Base-by-base conservation (phyloP, 2,888 invertebrate species). In the Lamellibrachia columna region DNA sequence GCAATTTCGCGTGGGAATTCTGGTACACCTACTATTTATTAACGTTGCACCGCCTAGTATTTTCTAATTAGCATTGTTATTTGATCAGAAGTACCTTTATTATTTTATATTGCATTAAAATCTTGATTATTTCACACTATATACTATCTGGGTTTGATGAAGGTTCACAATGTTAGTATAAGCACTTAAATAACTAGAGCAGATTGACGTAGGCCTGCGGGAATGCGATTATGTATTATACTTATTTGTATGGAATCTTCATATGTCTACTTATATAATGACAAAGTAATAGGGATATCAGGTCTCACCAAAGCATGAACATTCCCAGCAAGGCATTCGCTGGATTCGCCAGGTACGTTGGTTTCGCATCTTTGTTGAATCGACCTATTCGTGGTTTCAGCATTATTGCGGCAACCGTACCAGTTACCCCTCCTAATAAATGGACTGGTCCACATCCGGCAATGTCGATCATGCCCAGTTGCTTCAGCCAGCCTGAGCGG, bases 401-500 rank as follows among this genome's bases (percentile, higher is more conserved):
- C 90, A 96, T 93, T 7, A 95, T 28, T 0, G 96, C 95, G 8
- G 96, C 96, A 28, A 96, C 95, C 52, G 96, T 94, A 2, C 95
- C 96, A 1, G 96, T 95, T 15, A 95, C 93, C 0, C 96, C 96
- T 6, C 96, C 96, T 22, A 96, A 95, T 92, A 96, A 93, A 94
- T 96, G 96, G 0, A 96, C 96, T 7, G 96, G 96, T 0, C 96
- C 96, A 93, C 96, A 95, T 7, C 96, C 96, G 4, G 96, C 96
- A 52, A 96, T 95, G 93, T 96, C 96, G 52, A 96, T 94, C 91
- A 95, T 95, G 7, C 95, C 95, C 91, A 95, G 60, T 90, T 94
- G 93, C 90, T 94, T 93, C 93, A 96, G 95, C 92, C 95, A 96
- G 6, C 96, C 96, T 92, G 96, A 95, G 55, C 94, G 90, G 7